These are phyloP conservation scores for Mimachlamys varia DNA, from an alignment of 2,888 invertebrate species.

Conservation along the genomic window DNA sequence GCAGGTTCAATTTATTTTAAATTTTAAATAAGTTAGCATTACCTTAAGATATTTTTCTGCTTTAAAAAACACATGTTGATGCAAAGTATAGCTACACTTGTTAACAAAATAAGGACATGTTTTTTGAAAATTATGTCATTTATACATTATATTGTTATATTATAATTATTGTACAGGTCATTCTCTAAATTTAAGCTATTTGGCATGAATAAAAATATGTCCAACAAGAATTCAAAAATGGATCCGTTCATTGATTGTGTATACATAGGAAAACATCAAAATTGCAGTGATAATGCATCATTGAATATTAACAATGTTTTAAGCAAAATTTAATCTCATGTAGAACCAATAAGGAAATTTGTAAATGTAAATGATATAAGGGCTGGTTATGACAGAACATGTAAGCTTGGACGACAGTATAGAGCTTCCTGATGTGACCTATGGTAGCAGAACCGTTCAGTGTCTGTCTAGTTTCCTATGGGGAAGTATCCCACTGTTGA, in stretches of 20 bases:
- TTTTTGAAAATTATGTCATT: too few species aligned
- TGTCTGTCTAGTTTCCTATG: background rate
- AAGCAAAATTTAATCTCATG: background rate
- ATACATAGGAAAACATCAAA: too few species aligned
- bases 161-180: background rate
- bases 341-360: too few species aligned
- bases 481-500: background rate
- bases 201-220: background rate
- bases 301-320: too few species aligned
- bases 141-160: too few species aligned
- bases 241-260: too few species aligned
- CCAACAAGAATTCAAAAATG: background rate
- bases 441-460: background rate
- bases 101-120: too few species aligned
- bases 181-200: background rate
- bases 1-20: background rate
- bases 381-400: background rate
- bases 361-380: too few species aligned
- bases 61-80: too few species aligned
- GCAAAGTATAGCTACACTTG: too few species aligned
- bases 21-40: background rate
- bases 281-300: too few species aligned
- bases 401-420: background rate
- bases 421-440: background rate
- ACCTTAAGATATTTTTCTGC: too few species aligned